Evolutionary conservation across 2,888 invertebrate species (phyloP).

Genomic region (Automeris io): DNA sequence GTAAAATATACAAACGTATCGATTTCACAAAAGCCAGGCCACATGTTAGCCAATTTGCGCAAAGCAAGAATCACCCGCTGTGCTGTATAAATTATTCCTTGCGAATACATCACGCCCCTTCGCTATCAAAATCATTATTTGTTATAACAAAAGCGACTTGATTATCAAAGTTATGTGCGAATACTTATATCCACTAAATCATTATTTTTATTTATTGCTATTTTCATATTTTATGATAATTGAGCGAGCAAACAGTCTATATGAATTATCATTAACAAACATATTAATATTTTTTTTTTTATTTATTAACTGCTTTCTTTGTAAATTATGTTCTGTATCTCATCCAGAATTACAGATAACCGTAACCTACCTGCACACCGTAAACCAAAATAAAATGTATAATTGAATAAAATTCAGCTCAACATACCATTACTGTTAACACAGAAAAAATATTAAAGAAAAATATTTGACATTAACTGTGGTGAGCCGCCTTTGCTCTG

Average conservation of each 20-base stretch:
- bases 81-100: slow-evolving; percentile 54
- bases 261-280: no score
- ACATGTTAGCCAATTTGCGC: slow-evolving; percentile 71
- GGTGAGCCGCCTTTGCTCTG: no score
- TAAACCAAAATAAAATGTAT: no score
- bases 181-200: slow-evolving; percentile 1
- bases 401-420: no score
- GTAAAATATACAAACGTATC: slow-evolving; percentile 29
- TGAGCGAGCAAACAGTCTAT: slow-evolving; percentile 40
- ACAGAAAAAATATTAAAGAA: no score
- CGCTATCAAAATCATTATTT: slow-evolving; percentile 50
- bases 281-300: no score
- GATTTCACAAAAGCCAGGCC: slow-evolving; percentile 36
- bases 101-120: slow-evolving; percentile 50
- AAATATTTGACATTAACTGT: no score
- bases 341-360: no score
- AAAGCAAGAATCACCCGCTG: slow-evolving; percentile 60
- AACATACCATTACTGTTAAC: no score
- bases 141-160: slow-evolving; percentile 58
- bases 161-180: slow-evolving; percentile 52
- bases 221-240: slow-evolving; percentile 48
- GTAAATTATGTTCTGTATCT: no score
- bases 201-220: slow-evolving; percentile 21
- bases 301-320: no score
- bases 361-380: no score